Percentiles rank a stretch among this genome's conserved stretches.
Evolutionary conservation across 2,113 vertebrate species (phyloP).

Genomic region (Anseranas semipalmata): DNA sequence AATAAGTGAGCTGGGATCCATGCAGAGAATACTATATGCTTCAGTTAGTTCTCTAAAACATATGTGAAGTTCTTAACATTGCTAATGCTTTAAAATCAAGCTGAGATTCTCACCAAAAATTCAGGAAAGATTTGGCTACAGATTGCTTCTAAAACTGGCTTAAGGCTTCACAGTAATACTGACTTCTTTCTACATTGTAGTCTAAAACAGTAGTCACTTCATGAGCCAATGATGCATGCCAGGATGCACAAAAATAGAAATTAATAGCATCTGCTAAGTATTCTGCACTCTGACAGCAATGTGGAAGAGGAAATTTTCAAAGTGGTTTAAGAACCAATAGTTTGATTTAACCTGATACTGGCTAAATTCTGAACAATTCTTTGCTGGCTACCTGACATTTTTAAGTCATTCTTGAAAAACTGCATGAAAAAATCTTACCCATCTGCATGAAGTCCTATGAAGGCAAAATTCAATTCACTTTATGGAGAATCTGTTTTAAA

Average conservation of each 20-base stretch:
- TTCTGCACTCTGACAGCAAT: neutral
- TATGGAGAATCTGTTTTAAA: neutral
- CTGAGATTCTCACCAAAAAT: neutral
- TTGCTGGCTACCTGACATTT: neutral
- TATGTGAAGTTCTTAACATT: constrained; percentile 5
- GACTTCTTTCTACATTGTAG: neutral
- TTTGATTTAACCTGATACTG: neutral
- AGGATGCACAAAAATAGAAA: neutral
- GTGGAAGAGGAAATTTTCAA: neutral
- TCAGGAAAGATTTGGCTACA: constrained; percentile 2
- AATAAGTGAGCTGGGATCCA: neutral
- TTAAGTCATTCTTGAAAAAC: neutral
- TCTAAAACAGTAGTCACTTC: neutral
- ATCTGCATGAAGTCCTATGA: neutral
- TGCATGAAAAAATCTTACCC: neutral
- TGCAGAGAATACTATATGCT: neutral
- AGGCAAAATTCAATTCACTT: neutral
- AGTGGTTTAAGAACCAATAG: neutral
- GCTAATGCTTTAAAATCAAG: constrained; percentile 30
- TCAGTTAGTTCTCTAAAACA: neutral
- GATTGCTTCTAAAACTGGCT: constrained; percentile 27
- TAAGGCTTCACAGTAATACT: neutral
- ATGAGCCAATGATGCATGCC: neutral
- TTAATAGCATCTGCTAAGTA: neutral
- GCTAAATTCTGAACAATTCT: neutral